These are phyloP conservation scores for Hydrotaea cyrtoneurina DNA, from an alignment of 2,888 invertebrate species.

Conservation along the genomic window DNA sequence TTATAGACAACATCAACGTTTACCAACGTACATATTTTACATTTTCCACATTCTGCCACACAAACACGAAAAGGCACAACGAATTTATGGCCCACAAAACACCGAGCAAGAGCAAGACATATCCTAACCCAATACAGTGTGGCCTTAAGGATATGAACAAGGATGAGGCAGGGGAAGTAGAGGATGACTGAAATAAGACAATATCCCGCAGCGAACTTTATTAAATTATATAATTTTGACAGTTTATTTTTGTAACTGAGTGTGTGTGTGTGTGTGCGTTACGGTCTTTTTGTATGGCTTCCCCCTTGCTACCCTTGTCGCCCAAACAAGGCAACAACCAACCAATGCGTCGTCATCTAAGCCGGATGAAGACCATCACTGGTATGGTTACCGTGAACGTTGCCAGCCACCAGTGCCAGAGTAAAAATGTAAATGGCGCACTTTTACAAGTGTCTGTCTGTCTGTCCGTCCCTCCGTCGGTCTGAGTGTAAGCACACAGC, in stretches of 20 bases:
- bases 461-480: not conserved
- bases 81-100: conserved; percentile 52
- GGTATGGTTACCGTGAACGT: conserved; percentile 53
- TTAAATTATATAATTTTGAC: conserved; percentile 80
- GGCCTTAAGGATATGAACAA: not conserved
- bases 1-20: conserved; percentile 1
- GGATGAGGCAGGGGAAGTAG: not conserved
- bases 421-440: conserved; percentile 8
- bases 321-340: not conserved
- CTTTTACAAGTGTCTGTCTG: conserved; percentile 6
- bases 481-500: not conserved
- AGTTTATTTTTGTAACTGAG: conserved; percentile 74
- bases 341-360: not conserved
- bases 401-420: conserved; percentile 22
- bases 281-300: not conserved
- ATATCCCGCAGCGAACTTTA: conserved; percentile 80
- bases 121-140: not conserved
- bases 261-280: not conserved
- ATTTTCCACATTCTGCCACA: conserved; percentile 36
- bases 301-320: not conserved
- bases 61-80: conserved; percentile 19
- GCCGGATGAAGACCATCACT: conserved; percentile 13
- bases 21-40: not conserved
- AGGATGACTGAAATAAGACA: conserved; percentile 70
- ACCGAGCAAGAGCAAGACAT: not conserved